phyloP scores from a whole-genome alignment of 37 sponge, comb jelly and placozoan species.

The Axinella damicornis region DNA sequence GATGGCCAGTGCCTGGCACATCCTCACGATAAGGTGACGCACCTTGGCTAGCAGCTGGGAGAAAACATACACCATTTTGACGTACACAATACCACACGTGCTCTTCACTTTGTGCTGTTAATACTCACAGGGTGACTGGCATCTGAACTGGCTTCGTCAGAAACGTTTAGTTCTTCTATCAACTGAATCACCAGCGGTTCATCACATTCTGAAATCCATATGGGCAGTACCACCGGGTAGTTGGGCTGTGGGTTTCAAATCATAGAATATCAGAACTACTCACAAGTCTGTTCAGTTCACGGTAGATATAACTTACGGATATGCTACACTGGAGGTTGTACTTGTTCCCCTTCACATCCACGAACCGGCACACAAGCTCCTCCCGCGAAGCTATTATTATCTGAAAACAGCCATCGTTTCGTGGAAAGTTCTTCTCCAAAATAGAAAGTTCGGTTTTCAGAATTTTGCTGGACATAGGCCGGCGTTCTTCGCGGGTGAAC shows the following conservation, averaged over 20 bases:
- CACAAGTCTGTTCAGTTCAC: neutral
- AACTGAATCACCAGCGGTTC: constrained; percentile 51
- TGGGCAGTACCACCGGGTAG: constrained; percentile 80
- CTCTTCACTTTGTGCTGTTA: neutral
- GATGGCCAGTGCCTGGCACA: constrained; percentile 47
- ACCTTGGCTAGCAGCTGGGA: constrained; percentile 76
- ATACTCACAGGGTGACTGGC: constrained; percentile 74
- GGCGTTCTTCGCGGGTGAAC: neutral
- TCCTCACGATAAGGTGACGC: constrained; percentile 40
- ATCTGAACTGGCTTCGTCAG: constrained; percentile 47
- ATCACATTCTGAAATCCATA: constrained; percentile 73
- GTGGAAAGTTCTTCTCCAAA: constrained; percentile 81
- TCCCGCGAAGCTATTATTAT: constrained; percentile 58
- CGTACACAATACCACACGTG: no score
- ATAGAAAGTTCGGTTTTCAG: constrained; percentile 72
- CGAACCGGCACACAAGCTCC: constrained; percentile 80
- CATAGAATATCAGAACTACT: neutral
- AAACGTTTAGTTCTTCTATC: constrained; percentile 75
- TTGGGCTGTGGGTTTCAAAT: constrained; percentile 58
- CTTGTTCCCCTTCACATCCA: constrained; percentile 33
- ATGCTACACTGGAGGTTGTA: constrained; percentile 70
- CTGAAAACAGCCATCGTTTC: constrained; percentile 62
- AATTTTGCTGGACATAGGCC: constrained; percentile 50
- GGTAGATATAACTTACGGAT: constrained; percentile 59
- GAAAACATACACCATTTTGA: neutral